Evolutionary conservation across 2,888 invertebrate genomes (phyloP).

Genomic region (Anarsia innoxiella): DNA sequence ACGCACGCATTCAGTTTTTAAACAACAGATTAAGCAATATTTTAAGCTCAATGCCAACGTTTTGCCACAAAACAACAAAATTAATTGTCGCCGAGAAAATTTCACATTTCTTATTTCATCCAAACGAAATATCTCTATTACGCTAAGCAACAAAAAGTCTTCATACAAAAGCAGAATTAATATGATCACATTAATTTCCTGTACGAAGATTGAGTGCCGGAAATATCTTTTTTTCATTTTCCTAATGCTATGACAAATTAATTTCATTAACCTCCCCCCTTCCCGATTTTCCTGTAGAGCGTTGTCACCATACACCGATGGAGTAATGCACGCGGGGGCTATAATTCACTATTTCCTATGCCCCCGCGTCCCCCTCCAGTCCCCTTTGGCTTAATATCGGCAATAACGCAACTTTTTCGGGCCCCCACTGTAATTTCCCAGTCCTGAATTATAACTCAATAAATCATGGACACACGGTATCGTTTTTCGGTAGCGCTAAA

Average conservation of each 20-base stretch:
- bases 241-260: conserved; percentile 8
- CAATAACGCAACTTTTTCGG: conserved; percentile 52
- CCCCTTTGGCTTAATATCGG: conserved; percentile 46
- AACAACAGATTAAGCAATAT: too few relatives aligned
- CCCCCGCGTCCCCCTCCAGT: conserved; percentile 21
- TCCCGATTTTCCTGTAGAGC: conserved; percentile 3
- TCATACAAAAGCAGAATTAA: conserved; percentile 4
- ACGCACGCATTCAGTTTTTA: too few relatives aligned
- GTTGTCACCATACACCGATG: conserved; percentile 8
- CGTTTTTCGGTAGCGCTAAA: conserved; percentile 31
- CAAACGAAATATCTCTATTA: too few relatives aligned
- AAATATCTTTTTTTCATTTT: conserved; percentile 6
- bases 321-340: conserved; percentile 28
- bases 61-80: too few relatives aligned
- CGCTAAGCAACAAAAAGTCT: too few relatives aligned
- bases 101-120: too few relatives aligned
- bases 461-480: conserved; percentile 44
- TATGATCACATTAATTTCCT: not conserved
- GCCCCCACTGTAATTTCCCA: conserved; percentile 41
- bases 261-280: conserved; percentile 3
- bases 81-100: too few relatives aligned
- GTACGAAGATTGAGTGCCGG: not conserved
- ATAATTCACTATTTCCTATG: conserved; percentile 54
- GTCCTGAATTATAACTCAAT: conserved; percentile 53
- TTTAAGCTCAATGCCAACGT: too few relatives aligned